A percentile compares a stretch with the other conserved stretches of the same genome.
Evolutionary conservation across 2,797 vertebrate genomes (phyloP).

Genomic region (Serranus cabrilla): DNA sequence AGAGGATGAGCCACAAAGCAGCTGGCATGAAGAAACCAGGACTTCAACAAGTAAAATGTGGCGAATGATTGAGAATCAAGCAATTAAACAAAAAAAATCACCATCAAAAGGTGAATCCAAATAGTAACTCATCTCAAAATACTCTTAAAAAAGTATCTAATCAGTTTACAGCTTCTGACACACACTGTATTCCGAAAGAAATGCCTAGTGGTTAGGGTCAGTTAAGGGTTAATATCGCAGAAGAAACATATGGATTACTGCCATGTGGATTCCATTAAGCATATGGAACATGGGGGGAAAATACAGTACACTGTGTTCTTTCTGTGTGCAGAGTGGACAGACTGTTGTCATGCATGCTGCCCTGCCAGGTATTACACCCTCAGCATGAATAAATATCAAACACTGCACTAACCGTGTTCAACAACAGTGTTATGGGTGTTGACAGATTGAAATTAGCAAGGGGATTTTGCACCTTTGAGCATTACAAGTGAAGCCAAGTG

Average conservation of each 20-base stretch:
- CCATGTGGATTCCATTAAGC: no score
- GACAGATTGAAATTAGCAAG: neutral
- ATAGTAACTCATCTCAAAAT: neutral
- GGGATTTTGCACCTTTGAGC: neutral
- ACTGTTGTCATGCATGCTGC: neutral
- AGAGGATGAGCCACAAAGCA: neutral
- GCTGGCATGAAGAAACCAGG: neutral
- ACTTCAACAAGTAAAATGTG: neutral
- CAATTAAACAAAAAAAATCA: neutral
- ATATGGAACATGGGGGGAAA: conserved; percentile 4
- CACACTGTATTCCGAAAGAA: neutral
- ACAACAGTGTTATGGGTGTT: neutral
- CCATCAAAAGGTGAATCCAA: no score
- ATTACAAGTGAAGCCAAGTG: neutral
- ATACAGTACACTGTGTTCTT: conserved; percentile 31
- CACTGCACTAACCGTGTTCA: neutral
- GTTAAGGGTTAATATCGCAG: neutral
- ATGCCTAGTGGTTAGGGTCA: neutral
- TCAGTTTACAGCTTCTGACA: neutral
- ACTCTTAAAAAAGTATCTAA: no score
- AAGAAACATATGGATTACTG: no score
- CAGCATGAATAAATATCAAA: neutral
- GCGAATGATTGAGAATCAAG: neutral
- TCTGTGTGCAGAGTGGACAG: neutral
- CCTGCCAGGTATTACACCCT: neutral